Conservation (phyloP, 2,888 invertebrate species). For the Drosophila diplacantha region DNA sequence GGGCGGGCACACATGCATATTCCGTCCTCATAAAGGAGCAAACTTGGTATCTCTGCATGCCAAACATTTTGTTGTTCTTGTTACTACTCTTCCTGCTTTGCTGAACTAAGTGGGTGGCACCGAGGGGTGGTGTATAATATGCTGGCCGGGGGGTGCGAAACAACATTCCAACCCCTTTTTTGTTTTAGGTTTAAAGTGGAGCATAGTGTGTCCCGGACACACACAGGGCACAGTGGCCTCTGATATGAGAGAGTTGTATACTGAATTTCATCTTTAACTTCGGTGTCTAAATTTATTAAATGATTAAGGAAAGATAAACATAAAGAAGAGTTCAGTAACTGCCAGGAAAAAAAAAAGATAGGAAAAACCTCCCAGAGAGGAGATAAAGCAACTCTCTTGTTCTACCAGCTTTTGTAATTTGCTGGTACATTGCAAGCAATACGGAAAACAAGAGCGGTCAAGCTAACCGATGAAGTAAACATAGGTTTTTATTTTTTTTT, state of each 20-base stretch:
- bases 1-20: slow-evolving; percentile 35
- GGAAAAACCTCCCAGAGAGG: too few species aligned
- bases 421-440: background rate
- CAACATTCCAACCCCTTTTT: slow-evolving; percentile 59
- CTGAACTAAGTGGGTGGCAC: slow-evolving; percentile 1
- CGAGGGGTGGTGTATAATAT: slow-evolving; percentile 7
- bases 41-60: slow-evolving; percentile 60
- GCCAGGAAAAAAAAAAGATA: too few species aligned
- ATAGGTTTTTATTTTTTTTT: background rate
- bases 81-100: background rate
- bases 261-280: background rate
- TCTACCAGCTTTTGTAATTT: background rate
- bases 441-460: too few species aligned
- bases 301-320: background rate
- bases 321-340: background rate
- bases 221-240: background rate
- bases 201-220: slow-evolving; percentile 41
- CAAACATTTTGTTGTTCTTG: slow-evolving; percentile 52
- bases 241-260: background rate
- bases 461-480: background rate
- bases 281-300: background rate
- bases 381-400: background rate
- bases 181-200: slow-evolving; percentile 23
- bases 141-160: slow-evolving; percentile 16
- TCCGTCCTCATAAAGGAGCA: slow-evolving; percentile 43